These are phyloP conservation scores for Equus przewalskii DNA, from an alignment of 2,113 vertebrate genomes.

Conservation along the genomic window DNA sequence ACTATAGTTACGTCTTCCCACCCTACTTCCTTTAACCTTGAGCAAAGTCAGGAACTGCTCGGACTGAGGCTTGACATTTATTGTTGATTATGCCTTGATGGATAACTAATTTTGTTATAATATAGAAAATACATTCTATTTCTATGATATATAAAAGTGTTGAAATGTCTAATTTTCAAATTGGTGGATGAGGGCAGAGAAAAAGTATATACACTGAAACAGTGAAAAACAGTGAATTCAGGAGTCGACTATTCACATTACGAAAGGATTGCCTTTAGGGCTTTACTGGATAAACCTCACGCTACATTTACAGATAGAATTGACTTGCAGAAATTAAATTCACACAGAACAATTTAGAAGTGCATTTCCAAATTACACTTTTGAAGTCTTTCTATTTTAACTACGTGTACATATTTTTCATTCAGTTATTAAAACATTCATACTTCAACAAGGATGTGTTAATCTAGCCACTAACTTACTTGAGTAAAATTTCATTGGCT, in stretches of 20 bases:
- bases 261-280: not conserved
- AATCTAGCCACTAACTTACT: slow-evolving; percentile 37
- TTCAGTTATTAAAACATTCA: slow-evolving; percentile 58
- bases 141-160: not conserved
- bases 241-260: slow-evolving; percentile 2
- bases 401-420: not conserved
- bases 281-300: slow-evolving; percentile 47
- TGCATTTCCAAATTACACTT: slow-evolving; percentile 33
- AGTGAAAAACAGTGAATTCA: not conserved
- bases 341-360: slow-evolving; percentile 37
- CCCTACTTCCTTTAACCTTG: slow-evolving; percentile 78
- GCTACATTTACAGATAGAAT: slow-evolving; percentile 60
- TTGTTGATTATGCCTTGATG: slow-evolving; percentile 25
- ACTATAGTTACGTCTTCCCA: slow-evolving; percentile 70
- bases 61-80: slow-evolving; percentile 21
- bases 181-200: not conserved
- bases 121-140: slow-evolving; percentile 12
- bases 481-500: slow-evolving; percentile 58
- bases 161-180: slow-evolving; percentile 39
- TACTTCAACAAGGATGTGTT: slow-evolving; percentile 51
- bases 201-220: not conserved
- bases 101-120: slow-evolving; percentile 14
- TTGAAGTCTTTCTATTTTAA: slow-evolving; percentile 56
- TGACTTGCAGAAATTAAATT: slow-evolving; percentile 62
- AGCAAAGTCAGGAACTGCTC: slow-evolving; percentile 67